Conservation (phyloP, 2,113 vertebrate species). For the Labeo rohita region DNA sequence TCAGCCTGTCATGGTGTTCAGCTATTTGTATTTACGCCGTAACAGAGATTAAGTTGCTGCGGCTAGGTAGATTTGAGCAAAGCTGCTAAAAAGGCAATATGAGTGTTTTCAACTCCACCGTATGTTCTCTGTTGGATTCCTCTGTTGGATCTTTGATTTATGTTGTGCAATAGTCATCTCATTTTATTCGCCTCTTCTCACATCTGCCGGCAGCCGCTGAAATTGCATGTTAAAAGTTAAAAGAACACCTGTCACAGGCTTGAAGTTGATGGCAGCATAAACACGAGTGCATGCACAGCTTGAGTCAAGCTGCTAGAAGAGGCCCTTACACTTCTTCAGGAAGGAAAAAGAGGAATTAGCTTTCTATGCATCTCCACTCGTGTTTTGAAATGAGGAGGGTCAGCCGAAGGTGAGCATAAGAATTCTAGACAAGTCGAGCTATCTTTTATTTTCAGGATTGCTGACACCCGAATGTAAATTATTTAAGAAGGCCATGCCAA, state of each 20-base stretch:
- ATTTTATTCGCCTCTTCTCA: slow-evolving; percentile 5
- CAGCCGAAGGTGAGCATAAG: slow-evolving; percentile 10
- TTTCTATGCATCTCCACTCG: slow-evolving; percentile 28
- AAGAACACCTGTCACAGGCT: slow-evolving; percentile 30
- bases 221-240: slow-evolving; percentile 28
- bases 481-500: slow-evolving; percentile 21
- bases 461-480: slow-evolving; percentile 35
- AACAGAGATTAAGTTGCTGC: neutral
- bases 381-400: slow-evolving; percentile 25
- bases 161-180: slow-evolving; percentile 15
- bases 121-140: slow-evolving; percentile 21
- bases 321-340: slow-evolving; percentile 19
- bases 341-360: slow-evolving; percentile 18
- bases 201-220: slow-evolving; percentile 4
- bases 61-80: slow-evolving; percentile 15
- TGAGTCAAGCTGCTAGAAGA: slow-evolving; percentile 31
- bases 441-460: slow-evolving; percentile 48
- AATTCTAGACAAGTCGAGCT: slow-evolving; percentile 24
- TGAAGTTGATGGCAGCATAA: slow-evolving; percentile 28
- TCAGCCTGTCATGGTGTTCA: neutral
- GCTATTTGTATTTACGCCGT: neutral
- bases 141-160: slow-evolving; percentile 20
- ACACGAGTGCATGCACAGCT: neutral
- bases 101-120: neutral
- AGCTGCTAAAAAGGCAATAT: slow-evolving; percentile 6